These are phyloP conservation scores for Myotis myotis DNA, from an alignment of 2,797 vertebrate genomes.

Conservation along the genomic window DNA sequence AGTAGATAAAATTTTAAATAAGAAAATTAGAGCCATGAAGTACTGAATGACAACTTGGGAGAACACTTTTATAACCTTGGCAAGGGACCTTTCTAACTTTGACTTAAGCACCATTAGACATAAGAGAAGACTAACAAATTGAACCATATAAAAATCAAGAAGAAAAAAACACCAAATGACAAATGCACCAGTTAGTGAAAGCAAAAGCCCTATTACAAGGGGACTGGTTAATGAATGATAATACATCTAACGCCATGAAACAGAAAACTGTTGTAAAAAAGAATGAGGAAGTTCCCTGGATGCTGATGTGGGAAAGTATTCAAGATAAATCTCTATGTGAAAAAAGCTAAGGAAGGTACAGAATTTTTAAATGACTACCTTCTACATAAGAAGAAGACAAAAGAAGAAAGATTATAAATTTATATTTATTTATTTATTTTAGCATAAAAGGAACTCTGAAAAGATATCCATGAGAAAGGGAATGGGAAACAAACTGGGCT, in stretches of 20 bases:
- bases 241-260: background rate
- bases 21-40: background rate
- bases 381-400: background rate
- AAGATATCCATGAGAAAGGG: background rate
- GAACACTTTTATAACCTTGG: background rate
- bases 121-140: background rate
- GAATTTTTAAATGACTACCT: background rate
- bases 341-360: background rate
- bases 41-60: background rate
- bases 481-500: background rate
- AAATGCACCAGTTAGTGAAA: background rate
- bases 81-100: background rate
- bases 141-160: background rate
- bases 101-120: background rate
- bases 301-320: background rate
- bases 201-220: background rate
- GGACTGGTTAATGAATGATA: slow-evolving; percentile 1
- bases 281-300: background rate
- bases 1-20: background rate
- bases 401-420: background rate
- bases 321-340: background rate
- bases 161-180: background rate
- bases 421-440: background rate
- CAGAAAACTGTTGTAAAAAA: background rate
- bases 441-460: slow-evolving; percentile 11